Percentiles rank a stretch among this genome's conserved stretches.
Conservation (phyloP, 30 jellyfish, hydroid and myxozoan genomes). For the Aurelia sp. region DNA sequence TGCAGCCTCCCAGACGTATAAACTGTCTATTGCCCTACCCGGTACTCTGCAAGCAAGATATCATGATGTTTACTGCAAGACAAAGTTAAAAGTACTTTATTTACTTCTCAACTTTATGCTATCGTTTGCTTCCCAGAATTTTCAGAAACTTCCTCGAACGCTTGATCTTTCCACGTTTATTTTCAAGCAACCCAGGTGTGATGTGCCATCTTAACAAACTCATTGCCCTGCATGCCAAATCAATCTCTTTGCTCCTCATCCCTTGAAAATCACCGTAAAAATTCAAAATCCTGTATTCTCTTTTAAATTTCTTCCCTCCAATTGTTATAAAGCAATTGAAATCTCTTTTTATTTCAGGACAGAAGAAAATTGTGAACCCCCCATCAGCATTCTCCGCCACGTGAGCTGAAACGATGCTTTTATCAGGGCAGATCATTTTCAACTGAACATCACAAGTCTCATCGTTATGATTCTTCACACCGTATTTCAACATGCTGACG, state of each 20-base stretch:
- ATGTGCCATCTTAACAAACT: constrained; percentile 97
- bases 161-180: constrained; percentile 67
- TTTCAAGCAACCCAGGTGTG: constrained; percentile 94
- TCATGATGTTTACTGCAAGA: too few relatives aligned
- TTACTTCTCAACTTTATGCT: background rate
- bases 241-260: constrained; percentile 80
- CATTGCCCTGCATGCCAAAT: constrained; percentile 93
- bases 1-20: too few relatives aligned
- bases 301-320: constrained; percentile 76
- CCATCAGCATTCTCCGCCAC: constrained; percentile 92
- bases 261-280: constrained; percentile 87
- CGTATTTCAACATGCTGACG: constrained; percentile 49
- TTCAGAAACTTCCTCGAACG: constrained; percentile 50
- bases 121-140: constrained; percentile 32
- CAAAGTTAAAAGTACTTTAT: too few relatives aligned
- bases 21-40: too few relatives aligned
- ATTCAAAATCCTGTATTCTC: constrained; percentile 78
- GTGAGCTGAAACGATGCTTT: constrained; percentile 95
- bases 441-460: constrained; percentile 73
- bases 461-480: constrained; percentile 58
- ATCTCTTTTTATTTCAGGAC: constrained; percentile 86
- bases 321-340: constrained; percentile 82
- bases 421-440: constrained; percentile 89
- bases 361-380: constrained; percentile 85
- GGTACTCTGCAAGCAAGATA: too few relatives aligned